These are phyloP conservation scores for Copsychus sechellarum DNA, from an alignment of 2,113 vertebrate genomes.

Conservation along the genomic window DNA sequence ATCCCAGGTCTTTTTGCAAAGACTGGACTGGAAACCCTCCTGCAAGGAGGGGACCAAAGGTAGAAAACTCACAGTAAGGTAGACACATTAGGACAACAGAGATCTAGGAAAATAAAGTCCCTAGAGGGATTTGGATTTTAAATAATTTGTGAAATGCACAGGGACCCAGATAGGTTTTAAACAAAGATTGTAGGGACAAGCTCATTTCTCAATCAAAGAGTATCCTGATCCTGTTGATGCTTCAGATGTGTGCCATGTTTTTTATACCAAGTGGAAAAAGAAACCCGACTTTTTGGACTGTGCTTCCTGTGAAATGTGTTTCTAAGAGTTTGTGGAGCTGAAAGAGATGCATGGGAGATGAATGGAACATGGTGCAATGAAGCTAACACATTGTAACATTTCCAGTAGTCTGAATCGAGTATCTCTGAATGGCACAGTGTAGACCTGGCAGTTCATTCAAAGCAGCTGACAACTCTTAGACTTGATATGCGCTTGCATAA, in stretches of 20 bases:
- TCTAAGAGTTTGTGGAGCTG: not conserved
- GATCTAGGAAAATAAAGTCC: not conserved
- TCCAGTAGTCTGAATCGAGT: not conserved
- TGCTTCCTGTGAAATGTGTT: not conserved
- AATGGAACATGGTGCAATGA: not conserved
- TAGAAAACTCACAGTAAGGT: not conserved
- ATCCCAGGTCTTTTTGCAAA: not conserved
- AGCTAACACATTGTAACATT: not conserved
- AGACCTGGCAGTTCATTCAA: not conserved
- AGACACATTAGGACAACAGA: not conserved
- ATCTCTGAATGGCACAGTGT: not conserved
- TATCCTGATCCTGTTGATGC: not conserved
- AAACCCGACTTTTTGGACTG: not conserved
- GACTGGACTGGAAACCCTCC: not conserved
- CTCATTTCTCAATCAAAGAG: not conserved
- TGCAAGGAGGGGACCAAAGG: not conserved
- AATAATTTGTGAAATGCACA: not conserved
- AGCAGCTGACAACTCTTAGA: not conserved
- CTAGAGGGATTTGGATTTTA: not conserved
- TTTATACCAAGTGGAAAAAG: not conserved
- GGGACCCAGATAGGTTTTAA: not conserved
- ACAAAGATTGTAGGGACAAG: not conserved
- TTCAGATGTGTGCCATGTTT: accelerated
- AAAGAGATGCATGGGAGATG: not conserved
- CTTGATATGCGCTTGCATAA: not conserved